Evolutionary conservation across 1,140 invertebrate species (phyloP), one percentile per base, ranked within the genome.

Genomic region (Euwallacea similis): DNA sequence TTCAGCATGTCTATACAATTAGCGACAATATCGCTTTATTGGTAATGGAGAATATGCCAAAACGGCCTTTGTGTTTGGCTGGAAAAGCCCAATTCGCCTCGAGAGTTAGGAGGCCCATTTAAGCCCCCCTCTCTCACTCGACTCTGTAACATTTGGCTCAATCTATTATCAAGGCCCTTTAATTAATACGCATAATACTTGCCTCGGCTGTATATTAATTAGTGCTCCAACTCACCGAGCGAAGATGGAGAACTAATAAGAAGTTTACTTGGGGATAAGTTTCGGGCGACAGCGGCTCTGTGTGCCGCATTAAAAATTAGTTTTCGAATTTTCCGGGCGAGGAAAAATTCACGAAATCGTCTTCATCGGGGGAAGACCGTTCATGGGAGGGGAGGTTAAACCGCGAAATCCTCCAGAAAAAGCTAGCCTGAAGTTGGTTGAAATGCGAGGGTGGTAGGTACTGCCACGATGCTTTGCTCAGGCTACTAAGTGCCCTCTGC

Each of bases 1-100:
- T 78, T 77, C 59, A 54, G 77, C 74, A 75, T 76, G 79, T 80
- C 78, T 79, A 78, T 75, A 33, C 21, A 33, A 33, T 33, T 33
- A 33, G 21, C 21, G 21, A 33, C 21, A 33, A 33, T 33, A 33
- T 33, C 21, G 21, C 21, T 33, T 33, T 33, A 33, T 33, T 33
- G 46, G 46, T 50, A 50, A 50, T 50, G 9, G 9, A 10, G 46
- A 50, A 50, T 50, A 11, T 50, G 46, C 21, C 21, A 33, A 33
- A 33, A 33, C 21, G 21, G 21, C 4, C 21, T 33, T 33, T 33
- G 21, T 33, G 21, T 33, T 33, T 4, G 21, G 21, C 21, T 33
- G 21, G 21, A 33, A 33, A 50, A 50, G 46, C 46, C 6, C 9
- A 13, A 50, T 10, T 13, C 9, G 46, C 9, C 46, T 10, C 46